phyloP scores from a whole-genome alignment of 1,140 invertebrate species.

The Diabrotica virgifera region DNA sequence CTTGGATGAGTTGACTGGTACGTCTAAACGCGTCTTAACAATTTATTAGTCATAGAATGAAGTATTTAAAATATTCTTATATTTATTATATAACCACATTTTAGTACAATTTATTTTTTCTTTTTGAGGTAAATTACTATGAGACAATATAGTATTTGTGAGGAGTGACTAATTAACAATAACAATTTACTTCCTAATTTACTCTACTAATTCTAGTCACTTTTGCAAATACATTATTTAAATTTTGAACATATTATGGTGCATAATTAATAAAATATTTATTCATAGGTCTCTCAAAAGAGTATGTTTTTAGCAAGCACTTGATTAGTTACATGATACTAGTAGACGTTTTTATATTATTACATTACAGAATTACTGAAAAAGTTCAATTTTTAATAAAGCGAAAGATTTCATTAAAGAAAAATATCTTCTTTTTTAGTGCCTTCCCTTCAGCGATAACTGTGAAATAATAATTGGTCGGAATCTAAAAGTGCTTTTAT shows the following conservation, averaged over 20 bases:
- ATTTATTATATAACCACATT: slow-evolving; percentile 30
- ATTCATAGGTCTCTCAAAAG: no score
- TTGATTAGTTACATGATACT: no score
- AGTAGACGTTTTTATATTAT: no score
- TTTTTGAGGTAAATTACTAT: slow-evolving; percentile 21
- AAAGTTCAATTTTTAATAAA: no score
- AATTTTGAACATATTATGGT: neutral
- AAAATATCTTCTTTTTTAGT: no score
- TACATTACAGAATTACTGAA: no score
- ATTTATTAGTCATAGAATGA: slow-evolving; percentile 21
- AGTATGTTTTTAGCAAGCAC: no score
- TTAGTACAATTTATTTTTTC: slow-evolving; percentile 35
- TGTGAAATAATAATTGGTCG: no score
- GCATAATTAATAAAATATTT: neutral
- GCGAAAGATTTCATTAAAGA: no score
- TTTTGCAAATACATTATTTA: slow-evolving; percentile 27
- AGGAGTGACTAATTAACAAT: slow-evolving; percentile 30
- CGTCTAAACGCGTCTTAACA: slow-evolving; percentile 10
- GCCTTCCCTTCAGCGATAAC: no score
- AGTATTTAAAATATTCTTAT: slow-evolving; percentile 30
- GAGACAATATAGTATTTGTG: slow-evolving; percentile 40
- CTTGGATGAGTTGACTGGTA: no score
- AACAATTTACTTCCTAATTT: slow-evolving; percentile 26
- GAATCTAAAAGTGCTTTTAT: no score
- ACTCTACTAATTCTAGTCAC: slow-evolving; percentile 24